These are phyloP conservation scores for Julus scandinavius DNA, from an alignment of 2,888 invertebrate genomes.

Conservation along the genomic window DNA sequence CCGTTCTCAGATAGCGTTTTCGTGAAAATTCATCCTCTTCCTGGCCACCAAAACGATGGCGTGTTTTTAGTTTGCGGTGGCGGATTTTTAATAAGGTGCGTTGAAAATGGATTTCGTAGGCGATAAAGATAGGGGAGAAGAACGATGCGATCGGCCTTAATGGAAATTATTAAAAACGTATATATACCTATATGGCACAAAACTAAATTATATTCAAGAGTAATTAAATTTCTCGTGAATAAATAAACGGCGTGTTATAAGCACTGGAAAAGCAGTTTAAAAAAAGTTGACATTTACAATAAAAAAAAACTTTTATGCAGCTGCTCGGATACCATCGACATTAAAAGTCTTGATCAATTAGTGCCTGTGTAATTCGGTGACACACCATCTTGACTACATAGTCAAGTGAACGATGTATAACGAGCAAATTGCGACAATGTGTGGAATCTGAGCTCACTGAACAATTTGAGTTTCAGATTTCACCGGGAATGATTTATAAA, in stretches of 20 bases:
- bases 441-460: background rate
- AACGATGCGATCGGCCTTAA: background rate
- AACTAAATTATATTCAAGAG: background rate
- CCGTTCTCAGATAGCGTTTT: background rate
- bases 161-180: background rate
- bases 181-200: background rate
- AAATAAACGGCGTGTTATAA: no score
- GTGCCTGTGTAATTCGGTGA: background rate
- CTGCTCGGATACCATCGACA: no score
- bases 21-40: slow-evolving; percentile 15
- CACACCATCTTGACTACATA: background rate
- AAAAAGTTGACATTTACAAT: no score
- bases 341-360: background rate
- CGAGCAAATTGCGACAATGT: background rate
- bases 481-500: background rate
- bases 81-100: slow-evolving; percentile 20
- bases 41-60: background rate
- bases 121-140: background rate
- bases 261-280: no score
- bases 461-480: background rate
- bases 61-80: background rate
- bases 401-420: no score
- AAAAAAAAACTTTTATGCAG: no score
- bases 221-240: background rate
- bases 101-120: background rate